phyloP scores from a whole-genome alignment of 2,797 vertebrate genomes.

The Myotis vivesi region DNA sequence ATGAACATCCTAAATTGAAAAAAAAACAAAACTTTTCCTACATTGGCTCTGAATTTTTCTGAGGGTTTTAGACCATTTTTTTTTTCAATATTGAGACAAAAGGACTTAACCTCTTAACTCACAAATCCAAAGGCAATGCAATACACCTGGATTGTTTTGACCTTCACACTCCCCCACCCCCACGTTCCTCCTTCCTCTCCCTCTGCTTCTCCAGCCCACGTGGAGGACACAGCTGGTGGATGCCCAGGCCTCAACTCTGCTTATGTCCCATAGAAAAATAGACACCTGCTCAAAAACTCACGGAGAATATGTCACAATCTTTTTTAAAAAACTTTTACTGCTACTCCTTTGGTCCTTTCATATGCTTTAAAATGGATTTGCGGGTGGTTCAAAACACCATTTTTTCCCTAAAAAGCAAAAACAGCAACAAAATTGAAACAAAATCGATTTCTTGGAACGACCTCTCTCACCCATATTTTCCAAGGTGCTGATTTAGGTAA shows the following conservation, averaged over 20 bases:
- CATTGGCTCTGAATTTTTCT: neutral
- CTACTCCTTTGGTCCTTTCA: neutral
- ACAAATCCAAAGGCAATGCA: neutral
- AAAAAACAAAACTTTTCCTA: neutral
- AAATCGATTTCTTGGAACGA: neutral
- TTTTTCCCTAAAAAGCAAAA: neutral
- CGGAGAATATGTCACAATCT: neutral
- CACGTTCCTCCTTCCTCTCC: accelerated
- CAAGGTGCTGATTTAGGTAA: neutral
- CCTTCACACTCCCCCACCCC: no score
- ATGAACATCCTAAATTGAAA: neutral
- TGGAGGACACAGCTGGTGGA: neutral
- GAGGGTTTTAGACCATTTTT: neutral
- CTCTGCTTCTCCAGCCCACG: neutral
- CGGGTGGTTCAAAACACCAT: neutral
- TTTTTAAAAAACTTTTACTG: neutral
- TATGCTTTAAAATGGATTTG: conserved; percentile 27
- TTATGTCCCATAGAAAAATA: neutral
- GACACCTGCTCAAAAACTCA: neutral
- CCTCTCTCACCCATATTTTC: neutral
- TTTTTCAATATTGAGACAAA: neutral
- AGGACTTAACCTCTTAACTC: neutral
- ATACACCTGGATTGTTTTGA: neutral
- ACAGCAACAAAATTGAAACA: neutral
- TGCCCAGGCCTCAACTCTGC: neutral